These are phyloP conservation scores for Trichogramma dendrolimi DNA, from an alignment of 2,888 invertebrate genomes.

Conservation along the genomic window DNA sequence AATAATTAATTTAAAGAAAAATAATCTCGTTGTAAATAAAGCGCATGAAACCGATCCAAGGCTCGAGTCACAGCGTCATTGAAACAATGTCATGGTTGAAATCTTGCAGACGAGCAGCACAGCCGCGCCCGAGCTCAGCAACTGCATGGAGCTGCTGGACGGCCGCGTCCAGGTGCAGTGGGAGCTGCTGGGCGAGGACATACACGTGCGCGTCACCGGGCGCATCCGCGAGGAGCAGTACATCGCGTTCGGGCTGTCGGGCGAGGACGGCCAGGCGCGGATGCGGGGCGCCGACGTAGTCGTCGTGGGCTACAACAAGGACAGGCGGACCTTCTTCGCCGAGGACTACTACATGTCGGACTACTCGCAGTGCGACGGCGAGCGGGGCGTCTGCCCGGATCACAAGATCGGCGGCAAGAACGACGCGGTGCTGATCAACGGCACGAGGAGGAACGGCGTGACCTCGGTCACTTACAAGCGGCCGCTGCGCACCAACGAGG, in stretches of 20 bases:
- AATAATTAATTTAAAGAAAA: neutral
- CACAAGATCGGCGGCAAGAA: constrained; percentile 74
- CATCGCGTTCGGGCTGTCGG: constrained; percentile 83
- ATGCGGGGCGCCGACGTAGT: constrained; percentile 82
- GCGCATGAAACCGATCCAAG: no score
- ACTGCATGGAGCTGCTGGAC: constrained; percentile 80
- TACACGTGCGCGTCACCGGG: constrained; percentile 75
- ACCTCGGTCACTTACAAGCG: constrained; percentile 77
- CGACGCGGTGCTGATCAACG: constrained; percentile 71
- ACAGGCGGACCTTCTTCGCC: constrained; percentile 63
- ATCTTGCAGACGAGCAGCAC: constrained; percentile 73
- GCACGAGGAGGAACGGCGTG: constrained; percentile 72
- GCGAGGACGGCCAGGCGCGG: constrained; percentile 67
- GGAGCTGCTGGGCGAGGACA: constrained; percentile 72
- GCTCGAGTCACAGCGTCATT: neutral
- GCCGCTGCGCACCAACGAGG: constrained; percentile 72
- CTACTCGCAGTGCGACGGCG: constrained; percentile 76
- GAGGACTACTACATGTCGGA: constrained; percentile 83
- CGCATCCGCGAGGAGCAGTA: constrained; percentile 79
- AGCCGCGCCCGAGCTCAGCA: constrained; percentile 62
- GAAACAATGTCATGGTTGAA: neutral
- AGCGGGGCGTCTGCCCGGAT: constrained; percentile 82
- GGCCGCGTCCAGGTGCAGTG: constrained; percentile 82
- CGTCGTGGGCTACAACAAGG: constrained; percentile 70
- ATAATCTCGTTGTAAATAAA: neutral